Evolutionary conservation across 2,113 vertebrate genomes (phyloP), one percentile per base, ranked within the genome.

Genomic region (Labrus mixtus): DNA sequence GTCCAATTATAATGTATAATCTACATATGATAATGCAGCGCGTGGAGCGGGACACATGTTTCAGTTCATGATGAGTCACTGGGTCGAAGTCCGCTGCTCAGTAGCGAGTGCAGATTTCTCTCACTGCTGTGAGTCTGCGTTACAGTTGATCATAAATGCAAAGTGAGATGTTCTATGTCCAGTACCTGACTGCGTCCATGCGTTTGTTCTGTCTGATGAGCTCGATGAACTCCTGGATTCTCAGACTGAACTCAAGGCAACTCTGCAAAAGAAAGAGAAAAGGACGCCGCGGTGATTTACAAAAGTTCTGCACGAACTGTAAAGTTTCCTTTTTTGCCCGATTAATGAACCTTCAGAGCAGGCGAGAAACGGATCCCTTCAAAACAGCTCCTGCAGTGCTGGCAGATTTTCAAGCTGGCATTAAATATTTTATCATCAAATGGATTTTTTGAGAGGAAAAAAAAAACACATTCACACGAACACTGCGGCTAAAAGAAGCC

Each of bases 171-270:
- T 46, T 16, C 13, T 2, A 46, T 17, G 4, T 17, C 7, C 25
- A 25, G 20, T 95, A 99, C 98, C 98, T 95, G 90, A 99, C 98
- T 16, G 98, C 98, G 62, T 99, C 98, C 95, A 99, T 96, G 82
- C 98, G 97, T 94, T 99, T 99, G 93, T 99, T 99, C 93, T 98
- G 97, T 89, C 98, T 95, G 86, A 99, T 97, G 72, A 99, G 97
- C 90, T 99, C 98, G 41, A 99, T 99, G 91, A 99, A 99, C 94
- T 99, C 98, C 92, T 99, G 98, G 90, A 99, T 99, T 93, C 98
- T 95, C 72, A 99, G 95, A 91, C 98, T 99, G 94, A 99, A 99
- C 93, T 99, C 98, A 90, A 99, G 94, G 90, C 97, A 99, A 87
- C 98, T 99, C 98, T 99, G 93, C 1, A 69, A 93, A 82, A 79